Conservation (phyloP, 2,888 invertebrate species). For the Miltochrista miniata region DNA sequence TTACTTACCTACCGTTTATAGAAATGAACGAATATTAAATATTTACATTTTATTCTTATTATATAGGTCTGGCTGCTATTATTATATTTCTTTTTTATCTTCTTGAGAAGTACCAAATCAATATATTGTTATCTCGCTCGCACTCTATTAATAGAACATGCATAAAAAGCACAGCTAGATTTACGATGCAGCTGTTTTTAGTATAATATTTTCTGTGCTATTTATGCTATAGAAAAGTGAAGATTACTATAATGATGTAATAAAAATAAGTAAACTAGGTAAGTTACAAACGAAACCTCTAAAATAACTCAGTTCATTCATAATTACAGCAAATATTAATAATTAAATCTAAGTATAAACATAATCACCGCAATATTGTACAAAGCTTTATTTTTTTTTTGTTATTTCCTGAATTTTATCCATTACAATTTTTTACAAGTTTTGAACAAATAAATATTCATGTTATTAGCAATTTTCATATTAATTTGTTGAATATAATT, state of each 20-base stretch:
- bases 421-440: slow-evolving; percentile 34
- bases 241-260: slow-evolving; percentile 21
- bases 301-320: slow-evolving; percentile 50
- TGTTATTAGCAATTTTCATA: slow-evolving; percentile 32
- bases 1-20: slow-evolving; percentile 45
- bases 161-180: too few relatives aligned
- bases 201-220: too few relatives aligned
- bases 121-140: slow-evolving; percentile 2
- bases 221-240: too few relatives aligned
- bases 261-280: slow-evolving; percentile 27
- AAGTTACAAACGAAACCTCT: slow-evolving; percentile 40
- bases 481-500: too few relatives aligned
- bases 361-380: slow-evolving; percentile 49
- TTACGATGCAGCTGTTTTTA: not conserved
- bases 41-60: slow-evolving; percentile 61
- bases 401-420: slow-evolving; percentile 42
- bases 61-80: slow-evolving; percentile 29
- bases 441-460: slow-evolving; percentile 48
- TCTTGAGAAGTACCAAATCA: not conserved
- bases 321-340: slow-evolving; percentile 46
- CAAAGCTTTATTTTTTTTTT: slow-evolving; percentile 53
- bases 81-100: not conserved
- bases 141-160: slow-evolving; percentile 12
- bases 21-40: slow-evolving; percentile 55
- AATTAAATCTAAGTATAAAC: slow-evolving; percentile 26